phyloP scores from a whole-genome alignment of 2,888 invertebrate species.

The Drepanosiphum platanoidis region DNA sequence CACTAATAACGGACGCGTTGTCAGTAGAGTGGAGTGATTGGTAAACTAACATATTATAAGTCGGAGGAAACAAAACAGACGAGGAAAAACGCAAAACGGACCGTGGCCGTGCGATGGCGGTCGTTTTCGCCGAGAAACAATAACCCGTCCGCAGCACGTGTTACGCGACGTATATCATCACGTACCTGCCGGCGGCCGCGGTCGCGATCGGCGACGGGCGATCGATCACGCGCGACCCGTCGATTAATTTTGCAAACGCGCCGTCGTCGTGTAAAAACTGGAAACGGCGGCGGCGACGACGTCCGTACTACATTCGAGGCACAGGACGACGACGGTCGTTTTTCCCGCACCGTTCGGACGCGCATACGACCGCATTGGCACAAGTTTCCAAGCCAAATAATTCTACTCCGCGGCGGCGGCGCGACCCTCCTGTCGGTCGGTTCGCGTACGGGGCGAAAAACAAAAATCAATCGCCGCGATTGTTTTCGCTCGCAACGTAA shows the following conservation, averaged over 20 bases:
- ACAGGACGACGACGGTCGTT: too few relatives aligned
- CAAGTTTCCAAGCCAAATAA: conserved; percentile 33
- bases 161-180: too few relatives aligned
- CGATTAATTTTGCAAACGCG: too few relatives aligned
- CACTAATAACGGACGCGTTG: too few relatives aligned
- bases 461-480: conserved; percentile 38
- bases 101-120: too few relatives aligned
- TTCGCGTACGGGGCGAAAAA: not conserved
- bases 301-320: too few relatives aligned
- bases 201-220: not conserved
- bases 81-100: too few relatives aligned
- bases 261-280: not conserved
- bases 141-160: too few relatives aligned
- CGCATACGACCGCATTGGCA: conserved; percentile 23
- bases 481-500: not conserved
- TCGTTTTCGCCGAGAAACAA: too few relatives aligned
- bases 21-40: too few relatives aligned
- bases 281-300: not conserved
- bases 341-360: not conserved
- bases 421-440: conserved; percentile 1
- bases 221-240: not conserved
- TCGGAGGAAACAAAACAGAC: too few relatives aligned
- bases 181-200: not conserved
- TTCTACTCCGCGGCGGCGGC: not conserved
- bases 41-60: too few relatives aligned